Base-by-base conservation (phyloP, 2,113 vertebrate genomes). In the Telmatochromis bifrenatus region DNA sequence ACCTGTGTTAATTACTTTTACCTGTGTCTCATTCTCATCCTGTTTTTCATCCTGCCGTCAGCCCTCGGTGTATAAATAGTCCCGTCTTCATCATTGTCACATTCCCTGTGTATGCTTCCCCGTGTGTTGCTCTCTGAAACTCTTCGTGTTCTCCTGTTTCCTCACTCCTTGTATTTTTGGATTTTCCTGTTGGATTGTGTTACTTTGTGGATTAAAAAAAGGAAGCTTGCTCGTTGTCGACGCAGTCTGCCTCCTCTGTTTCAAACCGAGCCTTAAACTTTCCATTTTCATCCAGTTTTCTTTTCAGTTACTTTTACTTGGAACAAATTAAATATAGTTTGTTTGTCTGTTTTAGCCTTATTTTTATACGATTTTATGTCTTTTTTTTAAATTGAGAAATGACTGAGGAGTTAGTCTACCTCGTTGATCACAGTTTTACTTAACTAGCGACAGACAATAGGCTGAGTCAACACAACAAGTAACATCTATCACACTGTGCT, bases 391-490 rank as follows among this genome's bases (percentile, higher is more conserved):
- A 26, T 42, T 4, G 65, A 42, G 37, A 83, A 87, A 86, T 83
- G 81, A 70, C 58, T 9, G 65, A 84, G 62, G 65, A 39, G 26
- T 68, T 21, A 58, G 21, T 60, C 21, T 45, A 21, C 11, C 60
- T 90, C 94, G 88, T 93, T 53, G 31, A 89, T 94, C 87, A 91
- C 81, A 68, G 88, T 73, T 85, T 82, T 73, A 17, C 77, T 84
- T 2, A 77, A 82, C 33, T 12, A 14, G 56, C 47, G 42, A 82
- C 47, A 90, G 82, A 91, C 88, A 90, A 87, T 23, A 12, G 39
- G 82, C 81, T 17, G 68, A 54, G 84, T 79, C 42, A 89, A 87
- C 82, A 88, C 51, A 79, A 85, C 49, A 83, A 68, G 26, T 58
- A 53, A 79, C 89, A 88, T 91, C 84, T 81, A 65, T 91, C 83